Conservation (phyloP, 2,113 vertebrate species). For the Australoheros scitulus region DNA sequence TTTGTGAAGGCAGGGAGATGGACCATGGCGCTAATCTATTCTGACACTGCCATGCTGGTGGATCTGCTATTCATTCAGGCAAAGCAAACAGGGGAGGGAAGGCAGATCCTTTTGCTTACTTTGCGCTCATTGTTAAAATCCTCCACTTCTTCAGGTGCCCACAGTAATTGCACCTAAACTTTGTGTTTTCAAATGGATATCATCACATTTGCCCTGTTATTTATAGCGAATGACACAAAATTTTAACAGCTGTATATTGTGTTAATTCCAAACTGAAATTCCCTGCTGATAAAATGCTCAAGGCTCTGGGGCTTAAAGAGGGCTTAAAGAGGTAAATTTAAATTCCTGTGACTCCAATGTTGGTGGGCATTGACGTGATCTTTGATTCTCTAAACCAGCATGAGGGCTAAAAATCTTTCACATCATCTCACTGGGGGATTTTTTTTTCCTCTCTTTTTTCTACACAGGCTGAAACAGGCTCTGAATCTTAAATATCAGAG, state of each 20-base stretch:
- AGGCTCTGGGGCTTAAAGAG: constrained; percentile 35
- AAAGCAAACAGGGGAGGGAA: constrained; percentile 63
- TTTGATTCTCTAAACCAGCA: constrained; percentile 69
- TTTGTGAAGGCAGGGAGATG: constrained; percentile 69
- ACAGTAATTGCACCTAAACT: constrained; percentile 19
- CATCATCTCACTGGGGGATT: constrained; percentile 48
- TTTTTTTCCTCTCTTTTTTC: neutral
- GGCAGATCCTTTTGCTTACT: constrained; percentile 51
- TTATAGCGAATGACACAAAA: constrained; percentile 1
- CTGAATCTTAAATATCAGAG: constrained; percentile 58
- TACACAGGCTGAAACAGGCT: constrained; percentile 69
- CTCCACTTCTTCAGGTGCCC: constrained; percentile 44
- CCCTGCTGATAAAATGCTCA: constrained; percentile 49
- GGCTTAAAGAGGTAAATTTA: constrained; percentile 47
- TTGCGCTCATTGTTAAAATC: constrained; percentile 49
- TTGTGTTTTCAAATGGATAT: constrained; percentile 39
- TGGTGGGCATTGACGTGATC: constrained; percentile 60
- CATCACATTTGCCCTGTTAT: constrained; percentile 13
- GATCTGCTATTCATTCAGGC: constrained; percentile 69
- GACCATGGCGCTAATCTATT: constrained; percentile 75
- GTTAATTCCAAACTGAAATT: constrained; percentile 21
- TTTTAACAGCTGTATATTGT: constrained; percentile 2
- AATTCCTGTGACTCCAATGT: constrained; percentile 58
- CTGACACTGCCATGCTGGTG: constrained; percentile 72
- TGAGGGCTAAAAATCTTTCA: constrained; percentile 67